phyloP scores from a whole-genome alignment of 2,797 vertebrate genomes.

The Pantherophis vulpinus region DNA sequence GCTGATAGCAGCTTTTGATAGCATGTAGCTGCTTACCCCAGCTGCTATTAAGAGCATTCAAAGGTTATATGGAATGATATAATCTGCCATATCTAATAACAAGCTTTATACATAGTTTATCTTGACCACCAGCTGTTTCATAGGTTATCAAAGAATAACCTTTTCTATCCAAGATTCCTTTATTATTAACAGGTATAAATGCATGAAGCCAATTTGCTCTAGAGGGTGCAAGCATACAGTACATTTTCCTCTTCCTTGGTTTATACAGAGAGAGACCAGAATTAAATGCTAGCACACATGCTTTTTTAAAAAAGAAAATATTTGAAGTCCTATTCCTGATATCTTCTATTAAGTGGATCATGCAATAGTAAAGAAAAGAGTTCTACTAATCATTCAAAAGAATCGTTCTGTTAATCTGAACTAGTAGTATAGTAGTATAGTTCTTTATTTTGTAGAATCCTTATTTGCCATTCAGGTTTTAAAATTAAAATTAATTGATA shows the following conservation, averaged over 20 bases:
- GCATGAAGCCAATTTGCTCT: too few relatives aligned
- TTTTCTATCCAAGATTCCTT: not conserved
- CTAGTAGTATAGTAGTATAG: too few relatives aligned
- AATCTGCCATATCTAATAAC: not conserved
- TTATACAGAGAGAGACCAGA: not conserved
- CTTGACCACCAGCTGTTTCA: not conserved
- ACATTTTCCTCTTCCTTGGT: not conserved
- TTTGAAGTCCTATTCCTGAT: not conserved
- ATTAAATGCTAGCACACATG: not conserved
- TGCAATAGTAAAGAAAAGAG: not conserved
- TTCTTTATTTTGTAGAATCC: not conserved
- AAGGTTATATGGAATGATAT: not conserved
- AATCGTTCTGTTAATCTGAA: not conserved
- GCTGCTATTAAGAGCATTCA: not conserved
- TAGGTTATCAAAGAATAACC: not conserved
- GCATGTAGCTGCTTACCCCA: not conserved
- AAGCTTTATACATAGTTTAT: not conserved
- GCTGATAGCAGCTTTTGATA: not conserved
- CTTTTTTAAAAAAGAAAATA: not conserved
- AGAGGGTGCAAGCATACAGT: not conserved
- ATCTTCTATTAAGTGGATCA: not conserved
- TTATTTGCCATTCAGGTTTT: not conserved
- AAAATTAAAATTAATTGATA: not conserved
- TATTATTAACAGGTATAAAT: not conserved
- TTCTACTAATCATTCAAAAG: not conserved